phyloP scores from a whole-genome alignment of 2,113 vertebrate genomes.

The Myocastor coypus region DNA sequence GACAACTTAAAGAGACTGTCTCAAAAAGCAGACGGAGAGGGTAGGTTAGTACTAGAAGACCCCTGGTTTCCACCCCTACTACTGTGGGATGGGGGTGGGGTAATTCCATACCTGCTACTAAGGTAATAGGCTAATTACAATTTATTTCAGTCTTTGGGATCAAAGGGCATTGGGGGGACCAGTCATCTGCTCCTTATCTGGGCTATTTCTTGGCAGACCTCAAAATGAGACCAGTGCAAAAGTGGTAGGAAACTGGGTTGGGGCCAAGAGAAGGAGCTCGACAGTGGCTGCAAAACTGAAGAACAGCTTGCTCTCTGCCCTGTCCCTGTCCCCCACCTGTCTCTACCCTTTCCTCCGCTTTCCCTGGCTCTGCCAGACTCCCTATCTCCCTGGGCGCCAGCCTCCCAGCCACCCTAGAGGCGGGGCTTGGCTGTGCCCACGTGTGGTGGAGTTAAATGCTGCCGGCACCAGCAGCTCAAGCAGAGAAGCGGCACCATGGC shows the following conservation, averaged over 20 bases:
- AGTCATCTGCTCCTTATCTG: constrained; percentile 55
- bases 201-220: constrained; percentile 56
- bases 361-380: constrained; percentile 65
- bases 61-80: neutral
- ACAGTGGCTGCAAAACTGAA: constrained; percentile 8
- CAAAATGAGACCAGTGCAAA: neutral
- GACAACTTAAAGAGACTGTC: neutral
- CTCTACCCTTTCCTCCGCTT: constrained; percentile 60
- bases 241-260: neutral
- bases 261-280: neutral
- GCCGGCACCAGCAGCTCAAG: neutral
- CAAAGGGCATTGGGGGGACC: neutral
- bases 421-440: constrained; percentile 76
- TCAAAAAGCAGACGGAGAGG: neutral
- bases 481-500: constrained; percentile 80
- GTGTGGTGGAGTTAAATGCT: constrained; percentile 76
- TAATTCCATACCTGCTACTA: neutral
- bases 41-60: neutral
- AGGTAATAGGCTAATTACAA: neutral
- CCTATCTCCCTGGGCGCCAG: constrained; percentile 48
- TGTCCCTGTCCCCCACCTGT: constrained; percentile 57
- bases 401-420: constrained; percentile 64
- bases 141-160: neutral
- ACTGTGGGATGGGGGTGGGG: neutral
- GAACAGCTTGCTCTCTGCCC: neutral